These are phyloP conservation scores for Epinephelus lanceolatus DNA, from an alignment of 2,113 vertebrate genomes.

Conservation along the genomic window DNA sequence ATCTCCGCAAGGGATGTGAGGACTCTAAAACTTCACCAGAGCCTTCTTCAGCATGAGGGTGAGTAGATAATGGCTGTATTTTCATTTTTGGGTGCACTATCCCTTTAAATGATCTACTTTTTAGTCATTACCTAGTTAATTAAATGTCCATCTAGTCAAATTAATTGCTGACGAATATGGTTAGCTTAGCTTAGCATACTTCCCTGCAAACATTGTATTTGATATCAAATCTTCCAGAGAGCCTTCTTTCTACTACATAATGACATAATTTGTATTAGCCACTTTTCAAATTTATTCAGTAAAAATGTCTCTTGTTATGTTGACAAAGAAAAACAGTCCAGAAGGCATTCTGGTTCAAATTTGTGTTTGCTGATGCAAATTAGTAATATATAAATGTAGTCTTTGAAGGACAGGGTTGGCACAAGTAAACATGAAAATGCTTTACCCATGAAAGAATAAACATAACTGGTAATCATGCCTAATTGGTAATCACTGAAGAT, in stretches of 20 bases:
- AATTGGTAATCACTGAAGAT: neutral
- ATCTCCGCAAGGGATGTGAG: no score
- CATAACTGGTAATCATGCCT: neutral
- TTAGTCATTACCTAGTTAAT: neutral
- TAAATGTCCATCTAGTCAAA: neutral
- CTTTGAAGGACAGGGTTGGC: neutral
- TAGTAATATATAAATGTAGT: neutral
- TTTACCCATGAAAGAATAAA: neutral
- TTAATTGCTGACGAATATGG: neutral
- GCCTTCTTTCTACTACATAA: neutral
- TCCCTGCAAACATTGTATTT: neutral
- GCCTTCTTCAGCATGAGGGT: no score
- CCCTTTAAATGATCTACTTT: neutral
- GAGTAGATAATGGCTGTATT: no score
- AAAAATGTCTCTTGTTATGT: neutral
- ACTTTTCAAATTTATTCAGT: no score
- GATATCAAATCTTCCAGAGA: neutral
- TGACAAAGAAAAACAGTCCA: neutral
- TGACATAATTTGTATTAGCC: no score
- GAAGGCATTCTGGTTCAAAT: neutral
- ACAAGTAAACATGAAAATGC: neutral
- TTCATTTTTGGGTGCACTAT: no score
- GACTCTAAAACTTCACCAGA: no score
- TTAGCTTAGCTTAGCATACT: no score
- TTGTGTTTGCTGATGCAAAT: neutral